Conservation (phyloP, 2,888 invertebrate species). For the Lottia gigantea region DNA sequence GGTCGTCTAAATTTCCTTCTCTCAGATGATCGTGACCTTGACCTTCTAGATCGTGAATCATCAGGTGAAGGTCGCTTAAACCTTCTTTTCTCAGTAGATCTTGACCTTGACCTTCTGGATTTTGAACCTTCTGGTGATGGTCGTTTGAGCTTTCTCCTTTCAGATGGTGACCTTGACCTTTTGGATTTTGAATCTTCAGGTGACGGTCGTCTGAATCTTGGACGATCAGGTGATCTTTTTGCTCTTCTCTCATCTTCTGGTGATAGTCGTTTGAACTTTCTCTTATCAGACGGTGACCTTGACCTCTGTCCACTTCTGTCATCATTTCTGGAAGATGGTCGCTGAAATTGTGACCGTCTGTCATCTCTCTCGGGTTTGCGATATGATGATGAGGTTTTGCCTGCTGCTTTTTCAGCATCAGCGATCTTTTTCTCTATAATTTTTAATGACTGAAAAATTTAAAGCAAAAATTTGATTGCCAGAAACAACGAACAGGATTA, state of each 20-base stretch:
- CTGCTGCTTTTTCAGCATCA: conserved; percentile 69
- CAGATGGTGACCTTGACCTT: background rate
- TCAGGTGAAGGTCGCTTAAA: conserved; percentile 4
- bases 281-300: background rate
- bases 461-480: conserved; percentile 1
- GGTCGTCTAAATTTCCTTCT: conserved; percentile 11
- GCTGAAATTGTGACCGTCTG: background rate
- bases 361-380: background rate
- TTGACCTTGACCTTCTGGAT: conserved; percentile 11
- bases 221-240: conserved; percentile 17
- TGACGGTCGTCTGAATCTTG: conserved; percentile 11
- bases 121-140: conserved; percentile 12
- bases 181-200: background rate
- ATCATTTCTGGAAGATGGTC: conserved; percentile 4
- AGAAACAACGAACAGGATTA: conserved; percentile 9
- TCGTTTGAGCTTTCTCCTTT: background rate
- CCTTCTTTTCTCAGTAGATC: conserved; percentile 19
- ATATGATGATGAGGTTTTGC: conserved; percentile 9
- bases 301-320: background rate
- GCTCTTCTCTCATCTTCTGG: background rate
- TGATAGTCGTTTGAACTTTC: background rate
- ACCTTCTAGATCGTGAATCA: conserved; percentile 18
- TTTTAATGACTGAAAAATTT: conserved; percentile 71
- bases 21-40: conserved; percentile 14
- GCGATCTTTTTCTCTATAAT: conserved; percentile 70